These are phyloP conservation scores for Chionodraco myersi DNA, from an alignment of 2,113 vertebrate species.

Conservation along the genomic window DNA sequence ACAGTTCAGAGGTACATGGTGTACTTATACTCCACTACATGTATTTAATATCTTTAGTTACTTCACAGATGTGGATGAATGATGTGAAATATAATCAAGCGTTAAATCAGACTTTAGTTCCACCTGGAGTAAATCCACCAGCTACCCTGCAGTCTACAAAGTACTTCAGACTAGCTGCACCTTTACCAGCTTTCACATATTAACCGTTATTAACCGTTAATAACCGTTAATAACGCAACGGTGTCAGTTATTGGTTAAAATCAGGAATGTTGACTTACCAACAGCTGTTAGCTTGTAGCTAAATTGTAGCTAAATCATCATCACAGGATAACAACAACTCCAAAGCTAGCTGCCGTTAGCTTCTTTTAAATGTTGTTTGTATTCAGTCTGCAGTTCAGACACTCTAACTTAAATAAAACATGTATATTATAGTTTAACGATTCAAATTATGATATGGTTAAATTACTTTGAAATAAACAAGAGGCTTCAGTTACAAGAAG, in stretches of 20 bases:
- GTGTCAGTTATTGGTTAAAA: not conserved
- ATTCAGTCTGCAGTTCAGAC: too few relatives aligned
- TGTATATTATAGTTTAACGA: accelerated
- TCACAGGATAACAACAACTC: conserved; percentile 4
- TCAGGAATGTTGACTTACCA: conserved; percentile 21
- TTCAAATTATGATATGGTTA: not conserved
- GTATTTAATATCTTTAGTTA: too few relatives aligned
- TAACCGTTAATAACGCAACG: not conserved
- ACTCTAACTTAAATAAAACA: accelerated
- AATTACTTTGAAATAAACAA: accelerated
- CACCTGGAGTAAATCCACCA: too few relatives aligned
- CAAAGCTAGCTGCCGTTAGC: not conserved
- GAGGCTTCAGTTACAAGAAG: not conserved
- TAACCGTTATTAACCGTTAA: too few relatives aligned
- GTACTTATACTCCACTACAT: too few relatives aligned
- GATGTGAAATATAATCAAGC: too few relatives aligned
- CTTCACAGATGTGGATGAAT: too few relatives aligned
- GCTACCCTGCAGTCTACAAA: too few relatives aligned
- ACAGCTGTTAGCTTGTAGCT: conserved; percentile 13
- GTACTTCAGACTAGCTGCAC: too few relatives aligned
- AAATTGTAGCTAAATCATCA: not conserved
- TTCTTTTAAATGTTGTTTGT: not conserved
- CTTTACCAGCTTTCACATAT: too few relatives aligned
- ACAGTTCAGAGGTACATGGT: too few relatives aligned
- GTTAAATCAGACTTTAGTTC: too few relatives aligned